Base-by-base conservation (phyloP, 2,113 vertebrate genomes). In the Condylura cristata region DNA sequence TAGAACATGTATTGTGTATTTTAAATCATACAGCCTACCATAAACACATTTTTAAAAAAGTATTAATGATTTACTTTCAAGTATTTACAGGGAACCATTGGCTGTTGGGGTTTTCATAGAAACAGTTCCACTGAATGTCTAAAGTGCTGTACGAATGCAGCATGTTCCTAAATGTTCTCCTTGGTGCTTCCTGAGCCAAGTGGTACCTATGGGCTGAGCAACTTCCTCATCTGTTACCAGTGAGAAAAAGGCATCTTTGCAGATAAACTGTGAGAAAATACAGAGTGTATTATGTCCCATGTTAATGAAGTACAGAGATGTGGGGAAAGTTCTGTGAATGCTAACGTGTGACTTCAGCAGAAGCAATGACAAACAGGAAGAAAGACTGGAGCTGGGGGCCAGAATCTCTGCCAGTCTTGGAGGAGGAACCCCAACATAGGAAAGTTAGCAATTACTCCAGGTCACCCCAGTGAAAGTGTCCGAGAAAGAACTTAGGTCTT, bases 61-160 rank as follows among this genome's bases (percentile, higher is more conserved):
- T n/a, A 86, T 72, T 78, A 86, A 72, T 71, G n/a, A 44, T 56
- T 65, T 72, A 79, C 68, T 91, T 82, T 89, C 63, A 60, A 60
- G 65, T 75, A 94, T 63, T 86, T 58, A 32, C 16, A 79, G 28
- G 39, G 74, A 48, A 18, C 13, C 68, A 87, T 16, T 34, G 61
- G 46, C 46, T 92, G 28, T 70, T 85, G 65, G 32, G 48, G 72
- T 65, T 63, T 53, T 46, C 8, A 75, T 60, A 82, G 70, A 93
- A 92, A 72, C 17, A n/a, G 11, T 12, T 94, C 32, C 46, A 24
- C 22, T 88, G 56, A 93, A 46, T 46, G 71, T 75, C 72, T 60
- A 82, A 3, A 2, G 16, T 48, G 37, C 83, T 82, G 13, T 39
- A 14, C n/a, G 78, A 46, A 24, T 60, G 68, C 22, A 17, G 22